Percentiles rank a stretch among this genome's conserved stretches.
phyloP scores from a whole-genome alignment of 2,113 vertebrate species.

The Hippolais icterina region DNA sequence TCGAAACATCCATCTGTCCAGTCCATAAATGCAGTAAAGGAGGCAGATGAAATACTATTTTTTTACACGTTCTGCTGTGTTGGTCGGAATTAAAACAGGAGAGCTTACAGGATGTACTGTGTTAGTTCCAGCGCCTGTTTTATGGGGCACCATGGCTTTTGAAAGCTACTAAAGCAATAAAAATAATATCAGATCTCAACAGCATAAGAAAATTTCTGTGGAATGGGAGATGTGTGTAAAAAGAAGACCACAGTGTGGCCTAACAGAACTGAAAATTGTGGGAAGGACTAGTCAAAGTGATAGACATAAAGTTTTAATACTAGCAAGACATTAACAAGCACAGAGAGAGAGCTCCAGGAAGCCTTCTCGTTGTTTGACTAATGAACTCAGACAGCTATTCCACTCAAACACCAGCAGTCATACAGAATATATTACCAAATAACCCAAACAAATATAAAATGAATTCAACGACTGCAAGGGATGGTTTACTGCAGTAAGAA shows the following conservation, averaged over 20 bases:
- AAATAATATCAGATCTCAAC: background rate
- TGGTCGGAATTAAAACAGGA: background rate
- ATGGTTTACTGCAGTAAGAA: background rate
- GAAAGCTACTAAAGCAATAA: background rate
- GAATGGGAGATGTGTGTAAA: background rate
- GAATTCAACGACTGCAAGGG: background rate
- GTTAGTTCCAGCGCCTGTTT: background rate
- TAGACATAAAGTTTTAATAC: background rate
- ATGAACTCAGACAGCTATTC: background rate
- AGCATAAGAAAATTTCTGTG: background rate
- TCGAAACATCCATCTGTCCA: background rate
- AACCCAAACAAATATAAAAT: background rate
- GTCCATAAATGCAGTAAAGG: background rate
- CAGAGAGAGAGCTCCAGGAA: background rate
- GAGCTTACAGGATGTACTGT: background rate
- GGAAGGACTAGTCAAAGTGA: background rate
- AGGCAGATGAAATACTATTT: background rate
- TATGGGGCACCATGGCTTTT: background rate
- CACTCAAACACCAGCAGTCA: slow-evolving; percentile 2
- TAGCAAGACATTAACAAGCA: background rate
- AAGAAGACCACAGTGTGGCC: background rate
- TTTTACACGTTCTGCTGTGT: background rate
- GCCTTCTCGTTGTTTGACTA: background rate
- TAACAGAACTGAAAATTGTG: background rate
- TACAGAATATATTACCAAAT: slow-evolving; percentile 2